A percentile compares a stretch with the other conserved stretches of the same genome.
phyloP scores from a whole-genome alignment of 37 sponge, comb jelly and placozoan genomes.

The Ianthella basta region DNA sequence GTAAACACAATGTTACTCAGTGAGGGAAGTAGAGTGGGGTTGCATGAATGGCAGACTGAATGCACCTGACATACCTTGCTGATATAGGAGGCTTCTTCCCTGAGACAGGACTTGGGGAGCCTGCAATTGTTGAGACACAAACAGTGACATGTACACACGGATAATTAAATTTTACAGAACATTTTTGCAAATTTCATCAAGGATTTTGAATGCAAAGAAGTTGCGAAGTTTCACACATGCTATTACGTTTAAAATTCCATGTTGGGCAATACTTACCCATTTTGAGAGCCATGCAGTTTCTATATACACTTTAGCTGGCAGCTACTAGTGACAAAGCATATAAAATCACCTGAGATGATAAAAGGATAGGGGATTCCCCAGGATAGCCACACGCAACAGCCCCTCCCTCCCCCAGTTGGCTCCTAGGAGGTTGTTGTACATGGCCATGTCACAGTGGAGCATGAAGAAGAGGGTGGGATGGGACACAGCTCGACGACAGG shows the following conservation, averaged over 20 bases:
- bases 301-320: too few species aligned
- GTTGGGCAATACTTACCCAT: too few species aligned
- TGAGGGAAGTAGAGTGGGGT: not conserved
- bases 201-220: too few species aligned
- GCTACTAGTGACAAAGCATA: not conserved
- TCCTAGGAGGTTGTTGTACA: conserved; percentile 80
- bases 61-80: conserved; percentile 33
- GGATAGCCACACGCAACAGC: conserved; percentile 43
- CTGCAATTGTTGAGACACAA: conserved; percentile 16
- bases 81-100: conserved; percentile 31
- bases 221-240: too few species aligned
- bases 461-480: conserved; percentile 72
- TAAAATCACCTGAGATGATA: conserved; percentile 54
- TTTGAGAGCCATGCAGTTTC: too few species aligned
- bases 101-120: conserved; percentile 27
- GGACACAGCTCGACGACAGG: conserved; percentile 42
- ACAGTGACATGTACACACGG: not conserved
- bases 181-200: too few species aligned
- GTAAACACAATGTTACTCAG: too few species aligned
- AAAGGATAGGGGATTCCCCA: conserved; percentile 70
- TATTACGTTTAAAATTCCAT: not conserved
- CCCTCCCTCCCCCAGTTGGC: conserved; percentile 60
- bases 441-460: conserved; percentile 70
- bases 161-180: too few species aligned
- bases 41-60: not conserved